Evolutionary conservation across 1,140 invertebrate species (phyloP), one percentile per base, ranked within the genome.

Genomic region (Diabrotica undecimpunctata): DNA sequence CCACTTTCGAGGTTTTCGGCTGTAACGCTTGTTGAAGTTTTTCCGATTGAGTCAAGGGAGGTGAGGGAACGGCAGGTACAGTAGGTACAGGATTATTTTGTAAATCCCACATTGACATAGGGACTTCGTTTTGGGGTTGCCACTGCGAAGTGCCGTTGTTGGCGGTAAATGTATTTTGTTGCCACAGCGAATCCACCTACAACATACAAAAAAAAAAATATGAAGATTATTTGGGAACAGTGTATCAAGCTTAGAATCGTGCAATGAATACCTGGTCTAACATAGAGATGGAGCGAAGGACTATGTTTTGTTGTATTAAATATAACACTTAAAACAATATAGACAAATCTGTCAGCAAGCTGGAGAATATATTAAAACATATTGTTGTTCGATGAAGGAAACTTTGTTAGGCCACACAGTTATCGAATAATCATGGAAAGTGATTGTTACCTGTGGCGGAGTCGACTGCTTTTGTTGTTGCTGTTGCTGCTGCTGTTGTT

Each of bases 31-130:
- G 60, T 12, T 39, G 56, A 25, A 60, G 58, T 51, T 58, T 39
- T 58, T 61, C 54, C 63, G 55, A 11, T 64, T 65, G 66, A 10
- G 51, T 13, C 2, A 46, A 54, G 13, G 62, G 25, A 60, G 54
- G 12, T 51, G 66, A 38, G n/a, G 62, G 35, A 25, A 39, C 41
- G 12, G n/a, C 54, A 14, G 62, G 35, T 36, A 39, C 41, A 13
- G n/a, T 59, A 56, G 39, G 39, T 46, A 46, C 41, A 46, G 41
- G n/a, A n/a, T 54, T 50, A 8, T 65, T 62, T 73, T 74, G 59
- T 75, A 79, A 54, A 78, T 81, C 52, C 76, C 76, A 78, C 74
- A 78, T 75, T 7, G 73, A 74, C 10, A 78, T 39, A 52, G 75
- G 72, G 8, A 70, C 56, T 54, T 78, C 75, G 54, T 67, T 70